Evolutionary conservation across 2,888 invertebrate species (phyloP).

Genomic region (Nymphalis urticae): DNA sequence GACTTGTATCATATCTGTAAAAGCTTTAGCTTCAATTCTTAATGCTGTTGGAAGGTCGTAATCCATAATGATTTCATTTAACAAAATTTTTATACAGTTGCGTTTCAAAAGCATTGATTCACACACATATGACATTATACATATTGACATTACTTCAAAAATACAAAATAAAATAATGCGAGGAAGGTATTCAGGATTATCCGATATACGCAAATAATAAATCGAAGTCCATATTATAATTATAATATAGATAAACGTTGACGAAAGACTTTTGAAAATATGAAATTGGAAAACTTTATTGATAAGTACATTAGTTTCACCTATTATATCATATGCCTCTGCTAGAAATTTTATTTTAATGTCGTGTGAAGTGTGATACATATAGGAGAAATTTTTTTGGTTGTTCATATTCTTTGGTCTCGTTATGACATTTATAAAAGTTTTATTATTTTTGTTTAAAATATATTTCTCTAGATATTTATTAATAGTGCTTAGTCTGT

Average conservation of each 20-base stretch:
- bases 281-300: constrained; percentile 61
- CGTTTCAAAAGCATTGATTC: constrained; percentile 52
- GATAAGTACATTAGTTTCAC: constrained; percentile 51
- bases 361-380: constrained; percentile 44
- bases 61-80: constrained; percentile 64
- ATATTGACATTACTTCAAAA: constrained; percentile 24
- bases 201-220: constrained; percentile 47
- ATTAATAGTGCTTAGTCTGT: constrained; percentile 53
- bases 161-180: constrained; percentile 41
- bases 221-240: constrained; percentile 59
- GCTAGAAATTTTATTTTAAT: constrained; percentile 56
- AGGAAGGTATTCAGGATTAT: constrained; percentile 37
- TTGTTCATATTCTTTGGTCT: background rate
- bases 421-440: constrained; percentile 25
- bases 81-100: constrained; percentile 52
- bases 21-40: constrained; percentile 62
- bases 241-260: constrained; percentile 57
- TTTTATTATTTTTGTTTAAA: constrained; percentile 43
- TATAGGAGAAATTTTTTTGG: constrained; percentile 19
- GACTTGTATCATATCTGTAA: constrained; percentile 62
- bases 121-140: constrained; percentile 44
- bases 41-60: constrained; percentile 57
- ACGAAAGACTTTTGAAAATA: constrained; percentile 59
- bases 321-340: constrained; percentile 53
- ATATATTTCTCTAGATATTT: constrained; percentile 48